A percentile compares a stretch with the other conserved stretches of the same genome.
These are phyloP conservation scores for Lochmaea capreae DNA, from an alignment of 2,888 invertebrate species.

Conservation along the genomic window DNA sequence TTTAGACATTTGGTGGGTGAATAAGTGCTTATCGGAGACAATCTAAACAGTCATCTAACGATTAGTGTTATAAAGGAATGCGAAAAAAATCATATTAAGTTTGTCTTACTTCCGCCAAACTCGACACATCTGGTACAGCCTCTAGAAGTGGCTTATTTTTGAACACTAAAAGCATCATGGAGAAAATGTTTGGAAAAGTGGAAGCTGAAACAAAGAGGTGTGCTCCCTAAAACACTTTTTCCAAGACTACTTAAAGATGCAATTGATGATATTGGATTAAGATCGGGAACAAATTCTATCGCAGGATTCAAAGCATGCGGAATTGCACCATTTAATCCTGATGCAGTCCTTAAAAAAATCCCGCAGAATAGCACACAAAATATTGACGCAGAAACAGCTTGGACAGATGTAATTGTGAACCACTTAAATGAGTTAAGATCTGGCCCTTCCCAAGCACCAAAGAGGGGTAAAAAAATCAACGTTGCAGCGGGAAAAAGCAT, in stretches of 20 bases:
- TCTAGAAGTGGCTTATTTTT: no score
- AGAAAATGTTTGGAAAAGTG: slow-evolving; percentile 10
- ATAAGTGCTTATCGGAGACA: no score
- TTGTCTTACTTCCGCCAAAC: no score
- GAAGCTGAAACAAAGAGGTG: slow-evolving; percentile 4
- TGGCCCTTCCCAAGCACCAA: neutral
- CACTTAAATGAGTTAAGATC: slow-evolving; percentile 17
- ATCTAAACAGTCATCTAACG: no score
- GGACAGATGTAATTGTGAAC: slow-evolving; percentile 15
- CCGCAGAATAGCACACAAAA: slow-evolving; percentile 4
- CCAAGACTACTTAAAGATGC: slow-evolving; percentile 20
- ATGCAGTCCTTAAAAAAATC: slow-evolving; percentile 14
- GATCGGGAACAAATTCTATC: slow-evolving; percentile 18
- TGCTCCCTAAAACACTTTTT: slow-evolving; percentile 17
- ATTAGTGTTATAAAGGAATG: no score
- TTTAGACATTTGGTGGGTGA: no score
- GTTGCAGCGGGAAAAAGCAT: slow-evolving; percentile 25
- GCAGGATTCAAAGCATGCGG: slow-evolving; percentile 31
- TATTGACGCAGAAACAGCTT: neutral
- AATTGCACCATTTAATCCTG: slow-evolving; percentile 22
- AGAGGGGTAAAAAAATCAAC: slow-evolving; percentile 28
- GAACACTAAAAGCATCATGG: slow-evolving; percentile 4
- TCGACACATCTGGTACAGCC: no score
- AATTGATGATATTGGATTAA: slow-evolving; percentile 18
- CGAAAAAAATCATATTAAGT: no score